Base-by-base conservation (phyloP, 2,888 invertebrate species). In the Drosophila anceps region DNA sequence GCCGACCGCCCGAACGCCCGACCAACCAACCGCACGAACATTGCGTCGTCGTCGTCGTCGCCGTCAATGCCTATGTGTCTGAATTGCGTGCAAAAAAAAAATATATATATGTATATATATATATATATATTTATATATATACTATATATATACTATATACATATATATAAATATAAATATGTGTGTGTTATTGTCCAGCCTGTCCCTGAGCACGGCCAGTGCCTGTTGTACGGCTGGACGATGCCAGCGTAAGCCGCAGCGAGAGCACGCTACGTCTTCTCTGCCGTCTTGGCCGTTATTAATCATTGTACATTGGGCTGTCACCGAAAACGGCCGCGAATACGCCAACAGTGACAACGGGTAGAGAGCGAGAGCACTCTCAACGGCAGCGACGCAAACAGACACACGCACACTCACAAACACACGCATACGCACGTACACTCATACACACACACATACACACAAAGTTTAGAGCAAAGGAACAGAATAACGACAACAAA, bases 231-330 rank as follows among this genome's bases (percentile, higher is more conserved):
- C 70, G 81, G 76, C 75, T 78, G 81, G 69, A 71, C 68, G 70
- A 74, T 72, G 72, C 58, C 60, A 74, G 60, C 82, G 79, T 72
- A 46, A 59, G 70, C 74, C 68, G 77, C 71, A 75, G 75, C 69
- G 82, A 71, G 69, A 81, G 77, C 81, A 81, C 68, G 76, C 84
- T 79, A 74, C 84, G 81, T 85, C 89, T 83, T 85, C 86, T 81
- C 86, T 72, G 81, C 82, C 83, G 79, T 88, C 85, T 91, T 91
- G 85, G 79, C 84, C 82, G 89, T 90, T 91, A 92, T 92, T 92
- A 92, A 92, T 92, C 92, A 92, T 92, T 92, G 92, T 91, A 90
- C 92, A 88, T 91, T 92, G 92, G 86, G 87, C 91, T 92, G 92
- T 92, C 92, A 90, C 87, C 86, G 90, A 87, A 91, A 91, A 91